A percentile compares a stretch with the other conserved stretches of the same genome.
Evolutionary conservation across 53 echinoderm and acorn worm genomes (phyloP).

Genomic region (Apostichopus leukothele): DNA sequence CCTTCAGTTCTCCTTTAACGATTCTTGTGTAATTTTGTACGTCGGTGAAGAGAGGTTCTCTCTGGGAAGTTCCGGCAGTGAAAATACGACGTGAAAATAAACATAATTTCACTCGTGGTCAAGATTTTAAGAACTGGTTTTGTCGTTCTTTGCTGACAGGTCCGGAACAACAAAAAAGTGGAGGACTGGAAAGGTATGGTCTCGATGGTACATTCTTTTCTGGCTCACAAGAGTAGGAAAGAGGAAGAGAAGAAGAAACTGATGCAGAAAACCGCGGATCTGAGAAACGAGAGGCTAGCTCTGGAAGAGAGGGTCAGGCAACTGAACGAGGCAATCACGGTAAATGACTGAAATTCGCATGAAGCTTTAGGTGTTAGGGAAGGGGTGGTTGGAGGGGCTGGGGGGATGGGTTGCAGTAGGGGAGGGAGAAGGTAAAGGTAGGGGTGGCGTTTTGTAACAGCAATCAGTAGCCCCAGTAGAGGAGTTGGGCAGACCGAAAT

Average conservation of each 20-base stretch:
- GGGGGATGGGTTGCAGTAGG: not conserved
- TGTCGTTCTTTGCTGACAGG: no score
- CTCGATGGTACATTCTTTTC: conserved; percentile 84
- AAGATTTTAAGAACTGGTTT: no score
- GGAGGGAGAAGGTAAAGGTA: not conserved
- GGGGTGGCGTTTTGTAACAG: not conserved
- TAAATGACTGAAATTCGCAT: conserved; percentile 33
- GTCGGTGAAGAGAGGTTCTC: no score
- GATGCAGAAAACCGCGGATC: conserved; percentile 67
- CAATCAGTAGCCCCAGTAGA: no score
- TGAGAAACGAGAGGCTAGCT: conserved; percentile 75
- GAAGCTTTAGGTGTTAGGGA: not conserved
- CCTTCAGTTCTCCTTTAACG: no score
- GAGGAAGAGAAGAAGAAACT: conserved; percentile 88
- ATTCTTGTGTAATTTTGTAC: no score
- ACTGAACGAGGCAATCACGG: conserved; percentile 96
- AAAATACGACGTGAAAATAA: no score
- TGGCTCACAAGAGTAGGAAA: conserved; percentile 73
- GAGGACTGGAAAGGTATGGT: conserved; percentile 86
- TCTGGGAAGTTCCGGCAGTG: no score
- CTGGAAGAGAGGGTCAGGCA: conserved; percentile 89
- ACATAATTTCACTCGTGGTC: no score
- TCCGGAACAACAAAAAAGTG: conserved; percentile 15
- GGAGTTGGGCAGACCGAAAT: no score
- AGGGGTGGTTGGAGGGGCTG: not conserved